Evolutionary conservation across 2,888 invertebrate species (phyloP), one percentile per base, ranked within the genome.

Genomic region (Diaperis boleti): DNA sequence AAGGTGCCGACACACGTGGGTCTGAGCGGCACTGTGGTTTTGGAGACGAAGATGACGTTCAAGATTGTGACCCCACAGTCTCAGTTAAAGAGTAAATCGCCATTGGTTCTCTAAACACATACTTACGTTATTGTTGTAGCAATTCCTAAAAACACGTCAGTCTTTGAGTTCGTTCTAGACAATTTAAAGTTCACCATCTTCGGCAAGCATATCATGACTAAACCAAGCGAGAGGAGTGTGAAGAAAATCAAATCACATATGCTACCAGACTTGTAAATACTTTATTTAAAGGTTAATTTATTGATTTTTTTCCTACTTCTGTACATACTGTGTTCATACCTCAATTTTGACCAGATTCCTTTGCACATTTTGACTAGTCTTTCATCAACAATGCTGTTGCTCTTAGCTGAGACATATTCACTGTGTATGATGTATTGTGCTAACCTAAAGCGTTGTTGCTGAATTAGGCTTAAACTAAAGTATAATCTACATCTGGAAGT

Each of bases 401-500:
- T 65, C 50, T 76, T 81, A 0, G 84, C 85, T 66, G 82, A 82
- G 33, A 75, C 66, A 75, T 85, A 88, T 70, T 88, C 86, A 20
- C 76, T 67, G 18, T 83, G 80, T 20, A 92, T 86, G 52, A 94
- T 86, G 39, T 82, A 77, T 68, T 86, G 86, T 0, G 94, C 88
- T 26, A 81, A 73, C 66, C 84, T 86, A 2, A 93, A 85, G 37
- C 86, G 80, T 0, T 91, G 91, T 68, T 88, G 88, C 81, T 98
- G 98, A 61, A 97, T 91, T 15, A 93, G 83, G 71, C 96, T 95
- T 57, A 97, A 85, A 26, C 95, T 92, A 55, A 90, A 88, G 79
- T 94, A 98, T 0, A 98, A 85, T 72, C 88, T 88, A 78, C 98
- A 97, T 59, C 96, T 86, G 0, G 92, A 88, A 31, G 91, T 89